Base-by-base conservation (phyloP, 2,888 invertebrate genomes). In the Schizaphis graminum region DNA sequence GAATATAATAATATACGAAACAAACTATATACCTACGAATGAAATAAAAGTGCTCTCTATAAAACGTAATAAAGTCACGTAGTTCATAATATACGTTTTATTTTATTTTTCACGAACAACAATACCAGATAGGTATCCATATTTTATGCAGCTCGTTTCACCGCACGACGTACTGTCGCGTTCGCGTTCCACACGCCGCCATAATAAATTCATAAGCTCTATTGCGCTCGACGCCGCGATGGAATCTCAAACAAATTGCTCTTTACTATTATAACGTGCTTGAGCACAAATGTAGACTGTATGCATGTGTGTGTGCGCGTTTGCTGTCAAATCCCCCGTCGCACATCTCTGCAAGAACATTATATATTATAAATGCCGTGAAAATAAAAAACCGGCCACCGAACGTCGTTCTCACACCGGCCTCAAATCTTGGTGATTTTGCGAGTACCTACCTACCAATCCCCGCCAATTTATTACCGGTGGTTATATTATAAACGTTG, bases 161-260 rank as follows among this genome's bases (percentile, higher is more conserved):
- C 93, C 84, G 93, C 90, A 90, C 93, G 93, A 93, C 93, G 93
- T 57, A 93, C 93, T 93, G 93, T 94, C 89, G 89, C 93, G 84
- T 93, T 89, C 86, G 67, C 93, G 93, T 94, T 94, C 86, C 93
- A 67, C 93, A 24, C 77, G 93, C 93, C 85, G 90, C 90, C 90
- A 94, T 94, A 94, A 94, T 94, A 94, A 94, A 94, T 94, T 90
- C 93, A 94, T 94, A 94, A 91, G 90, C 26, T 61, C 93, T 93
- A 47, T 44, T 67, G 49, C 49, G 41, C 61, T 24, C 93, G 87
- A 16, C 91, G 49, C 47, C 57, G n/a, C 93, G 93, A 93, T 89
- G 93, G 93, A 84, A 93, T 93, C 93, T 84, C 93, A 89, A 93
- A 93, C 93, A 93, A 93, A 93, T 93, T 93, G 93, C 93, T 57